These are phyloP conservation scores for Parnassius orleans DNA, from an alignment of 2,888 invertebrate species.

Conservation along the genomic window DNA sequence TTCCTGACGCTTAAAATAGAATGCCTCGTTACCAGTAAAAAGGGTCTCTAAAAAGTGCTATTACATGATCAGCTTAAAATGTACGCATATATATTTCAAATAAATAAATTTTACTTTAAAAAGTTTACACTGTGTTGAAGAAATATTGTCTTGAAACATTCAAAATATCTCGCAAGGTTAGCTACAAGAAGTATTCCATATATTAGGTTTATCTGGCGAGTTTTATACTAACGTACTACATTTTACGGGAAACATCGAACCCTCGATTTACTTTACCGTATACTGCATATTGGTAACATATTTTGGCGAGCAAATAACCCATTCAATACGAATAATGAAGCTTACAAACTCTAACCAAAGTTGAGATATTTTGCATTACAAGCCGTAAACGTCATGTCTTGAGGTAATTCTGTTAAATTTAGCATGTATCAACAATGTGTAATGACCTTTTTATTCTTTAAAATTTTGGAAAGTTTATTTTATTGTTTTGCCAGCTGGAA, in stretches of 20 bases:
- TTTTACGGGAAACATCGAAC: slow-evolving; percentile 4
- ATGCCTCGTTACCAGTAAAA: no score
- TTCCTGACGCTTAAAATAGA: no score
- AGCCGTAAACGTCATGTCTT: no score
- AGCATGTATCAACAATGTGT: no score
- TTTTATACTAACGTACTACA: background rate
- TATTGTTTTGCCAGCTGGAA: no score
- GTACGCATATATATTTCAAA: no score
- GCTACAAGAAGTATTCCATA: background rate
- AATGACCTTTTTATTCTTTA: no score
- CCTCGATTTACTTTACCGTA: slow-evolving; percentile 7
- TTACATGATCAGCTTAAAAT: no score
- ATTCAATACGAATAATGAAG: background rate
- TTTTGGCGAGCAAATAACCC: slow-evolving; percentile 20
- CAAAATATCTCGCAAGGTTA: background rate
- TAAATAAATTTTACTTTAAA: no score
- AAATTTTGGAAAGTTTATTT: no score
- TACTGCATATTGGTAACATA: slow-evolving; percentile 25
- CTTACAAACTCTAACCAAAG: background rate
- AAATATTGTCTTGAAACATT: background rate
- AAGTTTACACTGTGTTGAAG: background rate
- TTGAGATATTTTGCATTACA: background rate
- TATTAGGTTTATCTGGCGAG: slow-evolving; percentile 1
- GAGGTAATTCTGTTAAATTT: no score
- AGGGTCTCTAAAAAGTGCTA: no score